These are phyloP conservation scores for Pterois miles DNA, from an alignment of 2,797 vertebrate species.

Conservation along the genomic window DNA sequence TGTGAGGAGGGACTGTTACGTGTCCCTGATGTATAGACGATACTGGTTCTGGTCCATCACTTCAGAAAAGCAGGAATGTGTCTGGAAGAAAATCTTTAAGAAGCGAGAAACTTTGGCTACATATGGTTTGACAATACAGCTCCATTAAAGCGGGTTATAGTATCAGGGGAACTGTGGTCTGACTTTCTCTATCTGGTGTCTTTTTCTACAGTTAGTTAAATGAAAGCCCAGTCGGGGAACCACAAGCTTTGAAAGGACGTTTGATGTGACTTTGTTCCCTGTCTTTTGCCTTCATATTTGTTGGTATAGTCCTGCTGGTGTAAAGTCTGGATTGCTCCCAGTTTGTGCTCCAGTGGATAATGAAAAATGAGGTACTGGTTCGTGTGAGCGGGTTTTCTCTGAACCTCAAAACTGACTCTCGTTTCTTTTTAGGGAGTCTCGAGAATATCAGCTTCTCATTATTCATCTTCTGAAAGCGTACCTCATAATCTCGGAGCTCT, in stretches of 20 bases:
- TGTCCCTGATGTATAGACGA: background rate
- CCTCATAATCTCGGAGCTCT: too few species aligned
- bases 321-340: slow-evolving; percentile 3
- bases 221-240: slow-evolving; percentile 7
- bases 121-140: slow-evolving; percentile 2
- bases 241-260: background rate
- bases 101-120: background rate
- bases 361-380: background rate
- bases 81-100: slow-evolving; percentile 2
- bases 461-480: background rate
- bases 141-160: background rate
- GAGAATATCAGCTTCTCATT: background rate
- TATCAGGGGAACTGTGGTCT: background rate
- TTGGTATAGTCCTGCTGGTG: background rate
- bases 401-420: slow-evolving; percentile 3
- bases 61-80: background rate
- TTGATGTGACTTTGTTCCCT: background rate
- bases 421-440: background rate
- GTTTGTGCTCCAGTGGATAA: background rate
- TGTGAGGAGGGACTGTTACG: background rate
- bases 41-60: background rate
- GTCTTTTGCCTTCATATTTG: background rate
- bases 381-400: background rate
- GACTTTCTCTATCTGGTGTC: background rate
- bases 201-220: background rate